Conservation (phyloP, 2,113 vertebrate species). For the Phasianus colchicus region DNA sequence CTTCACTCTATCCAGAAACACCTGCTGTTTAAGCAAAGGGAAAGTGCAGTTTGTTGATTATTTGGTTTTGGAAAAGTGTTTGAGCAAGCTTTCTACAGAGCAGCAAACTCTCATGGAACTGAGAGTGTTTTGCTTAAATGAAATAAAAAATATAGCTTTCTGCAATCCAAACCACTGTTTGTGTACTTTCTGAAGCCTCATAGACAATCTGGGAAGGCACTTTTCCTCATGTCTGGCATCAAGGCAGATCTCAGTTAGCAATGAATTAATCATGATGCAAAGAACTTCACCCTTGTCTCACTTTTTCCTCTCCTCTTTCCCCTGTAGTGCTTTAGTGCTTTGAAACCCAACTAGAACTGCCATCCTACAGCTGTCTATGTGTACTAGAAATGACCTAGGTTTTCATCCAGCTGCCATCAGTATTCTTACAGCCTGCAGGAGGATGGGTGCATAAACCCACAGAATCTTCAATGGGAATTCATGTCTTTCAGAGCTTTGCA, state of each 20-base stretch:
- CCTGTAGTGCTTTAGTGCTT: neutral
- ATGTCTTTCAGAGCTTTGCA: neutral
- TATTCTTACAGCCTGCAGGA: neutral
- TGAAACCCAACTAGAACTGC: neutral
- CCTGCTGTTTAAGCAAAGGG: neutral
- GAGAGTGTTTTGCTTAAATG: neutral
- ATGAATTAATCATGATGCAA: neutral
- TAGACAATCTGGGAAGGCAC: neutral
- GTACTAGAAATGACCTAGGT: neutral
- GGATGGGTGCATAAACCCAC: neutral
- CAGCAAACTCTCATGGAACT: neutral
- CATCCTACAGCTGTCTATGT: neutral
- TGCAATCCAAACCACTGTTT: neutral
- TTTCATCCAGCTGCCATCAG: neutral
- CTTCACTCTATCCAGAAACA: neutral
- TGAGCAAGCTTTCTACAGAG: neutral
- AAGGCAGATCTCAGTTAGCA: neutral
- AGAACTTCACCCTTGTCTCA: neutral
- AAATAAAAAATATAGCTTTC: neutral
- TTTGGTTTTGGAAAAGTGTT: neutral
- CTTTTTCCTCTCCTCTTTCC: neutral
- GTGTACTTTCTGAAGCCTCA: neutral
- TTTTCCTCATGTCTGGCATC: neutral
- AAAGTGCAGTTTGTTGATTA: neutral
- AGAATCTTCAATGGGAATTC: neutral